These are phyloP conservation scores for Coelinius sp. DNA, from an alignment of 2,888 invertebrate species.

Conservation along the genomic window DNA sequence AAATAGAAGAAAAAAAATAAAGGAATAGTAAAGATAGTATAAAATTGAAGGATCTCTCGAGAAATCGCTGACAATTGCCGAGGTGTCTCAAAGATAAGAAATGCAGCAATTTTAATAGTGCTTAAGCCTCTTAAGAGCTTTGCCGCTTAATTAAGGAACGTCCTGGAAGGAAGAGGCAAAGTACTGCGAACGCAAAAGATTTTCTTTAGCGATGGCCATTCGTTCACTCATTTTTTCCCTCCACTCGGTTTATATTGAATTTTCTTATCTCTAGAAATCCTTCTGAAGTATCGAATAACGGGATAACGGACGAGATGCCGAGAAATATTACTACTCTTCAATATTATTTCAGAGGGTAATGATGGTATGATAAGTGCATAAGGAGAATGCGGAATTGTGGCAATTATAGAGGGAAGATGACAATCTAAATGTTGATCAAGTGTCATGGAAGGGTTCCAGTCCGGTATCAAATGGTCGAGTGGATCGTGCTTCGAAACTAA, in stretches of 20 bases:
- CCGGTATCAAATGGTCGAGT: no score
- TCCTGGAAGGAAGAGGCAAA: conserved; percentile 18
- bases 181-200: neutral
- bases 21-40: neutral
- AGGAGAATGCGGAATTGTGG: no score
- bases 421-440: no score
- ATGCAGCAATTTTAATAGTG: conserved; percentile 51
- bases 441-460: no score
- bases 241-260: neutral
- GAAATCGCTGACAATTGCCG: conserved; percentile 60
- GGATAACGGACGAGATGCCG: neutral
- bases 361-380: no score
- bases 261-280: neutral
- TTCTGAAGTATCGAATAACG: neutral
- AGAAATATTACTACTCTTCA: no score
- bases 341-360: no score
- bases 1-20: no score
- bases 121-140: conserved; percentile 60
- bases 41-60: conserved; percentile 18
- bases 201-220: neutral
- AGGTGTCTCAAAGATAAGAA: conserved; percentile 57
- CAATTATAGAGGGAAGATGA: no score
- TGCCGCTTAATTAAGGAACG: conserved; percentile 56
- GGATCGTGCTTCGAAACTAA: no score
- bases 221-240: neutral